A percentile compares a stretch with the other conserved stretches of the same genome.
Evolutionary conservation across 2,797 vertebrate species (phyloP).

Genomic region (Tiaroga cobitis): DNA sequence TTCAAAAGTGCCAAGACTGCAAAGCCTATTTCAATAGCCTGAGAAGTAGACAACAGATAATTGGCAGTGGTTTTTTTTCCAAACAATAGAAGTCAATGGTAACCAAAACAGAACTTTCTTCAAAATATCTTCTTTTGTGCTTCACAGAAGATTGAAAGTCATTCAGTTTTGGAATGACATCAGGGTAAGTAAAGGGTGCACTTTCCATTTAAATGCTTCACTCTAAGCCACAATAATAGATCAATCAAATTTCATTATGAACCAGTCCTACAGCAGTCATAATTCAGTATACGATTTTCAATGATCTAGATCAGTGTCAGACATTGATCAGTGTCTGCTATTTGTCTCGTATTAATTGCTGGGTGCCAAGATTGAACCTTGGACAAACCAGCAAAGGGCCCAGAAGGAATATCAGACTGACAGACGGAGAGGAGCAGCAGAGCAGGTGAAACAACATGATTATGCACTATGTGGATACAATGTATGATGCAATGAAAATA

Average conservation of each 20-base stretch:
- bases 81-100: not conserved
- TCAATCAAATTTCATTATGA: not conserved
- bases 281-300: not conserved
- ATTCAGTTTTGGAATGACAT: not conserved
- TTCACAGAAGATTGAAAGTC: not conserved
- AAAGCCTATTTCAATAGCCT: slow-evolving; percentile 13
- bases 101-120: not conserved
- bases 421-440: not conserved
- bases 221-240: not conserved
- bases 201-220: not conserved
- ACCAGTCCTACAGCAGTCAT: not conserved
- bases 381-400: not conserved
- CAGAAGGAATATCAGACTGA: slow-evolving; percentile 14
- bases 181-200: not conserved
- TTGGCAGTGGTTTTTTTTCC: not conserved
- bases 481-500: not conserved
- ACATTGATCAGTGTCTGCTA: not conserved
- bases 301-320: not conserved
- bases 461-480: not conserved
- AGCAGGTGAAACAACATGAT: slow-evolving; percentile 1
- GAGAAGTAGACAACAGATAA: not conserved
- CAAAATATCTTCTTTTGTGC: not conserved
- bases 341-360: not conserved
- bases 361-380: not conserved
- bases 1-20: not conserved